A percentile compares a stretch with the other conserved stretches of the same genome.
These are phyloP conservation scores for Euwallacea similis DNA, from an alignment of 1,140 invertebrate genomes.

Conservation along the genomic window DNA sequence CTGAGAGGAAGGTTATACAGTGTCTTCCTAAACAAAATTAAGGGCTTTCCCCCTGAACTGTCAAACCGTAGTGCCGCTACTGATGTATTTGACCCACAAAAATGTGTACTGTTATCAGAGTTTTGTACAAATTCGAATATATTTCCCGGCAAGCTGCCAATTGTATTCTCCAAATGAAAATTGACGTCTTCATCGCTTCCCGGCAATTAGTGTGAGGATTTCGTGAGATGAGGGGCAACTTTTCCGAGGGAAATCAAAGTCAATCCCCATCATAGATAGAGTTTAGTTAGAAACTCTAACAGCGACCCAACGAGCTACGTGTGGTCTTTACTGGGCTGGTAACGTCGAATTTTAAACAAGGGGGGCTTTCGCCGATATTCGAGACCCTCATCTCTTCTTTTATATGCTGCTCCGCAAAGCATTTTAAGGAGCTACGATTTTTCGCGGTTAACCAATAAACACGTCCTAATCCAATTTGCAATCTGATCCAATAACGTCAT, in stretches of 20 bases:
- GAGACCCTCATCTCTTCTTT: conserved; percentile 21
- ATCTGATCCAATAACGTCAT: conserved; percentile 4
- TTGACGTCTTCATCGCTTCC: background rate
- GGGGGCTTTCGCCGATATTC: conserved; percentile 9
- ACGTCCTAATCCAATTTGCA: background rate
- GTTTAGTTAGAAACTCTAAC: conserved; percentile 31
- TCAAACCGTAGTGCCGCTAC: too few relatives aligned
- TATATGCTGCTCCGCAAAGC: conserved; percentile 22
- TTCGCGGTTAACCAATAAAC: conserved; percentile 7
- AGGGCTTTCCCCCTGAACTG: too few relatives aligned
- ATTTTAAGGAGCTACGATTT: conserved; percentile 17
- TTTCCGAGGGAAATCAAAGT: conserved; percentile 31
- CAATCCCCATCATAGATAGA: conserved; percentile 34
- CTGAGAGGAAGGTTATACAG: too few relatives aligned
- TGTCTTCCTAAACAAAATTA: too few relatives aligned
- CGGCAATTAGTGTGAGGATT: conserved; percentile 18
- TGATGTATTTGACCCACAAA: too few relatives aligned
- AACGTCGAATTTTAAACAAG: conserved; percentile 36
- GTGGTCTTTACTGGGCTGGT: conserved; percentile 32
- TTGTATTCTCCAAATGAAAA: background rate
- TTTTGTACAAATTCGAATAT: too few relatives aligned
- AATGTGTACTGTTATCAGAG: too few relatives aligned
- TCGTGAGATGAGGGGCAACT: conserved; percentile 13
- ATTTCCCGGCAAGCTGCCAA: too few relatives aligned
- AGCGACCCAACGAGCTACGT: conserved; percentile 30